Evolutionary conservation across 2,888 invertebrate species (phyloP), one percentile per base, ranked within the genome.

Genomic region (Tenthredo livida): DNA sequence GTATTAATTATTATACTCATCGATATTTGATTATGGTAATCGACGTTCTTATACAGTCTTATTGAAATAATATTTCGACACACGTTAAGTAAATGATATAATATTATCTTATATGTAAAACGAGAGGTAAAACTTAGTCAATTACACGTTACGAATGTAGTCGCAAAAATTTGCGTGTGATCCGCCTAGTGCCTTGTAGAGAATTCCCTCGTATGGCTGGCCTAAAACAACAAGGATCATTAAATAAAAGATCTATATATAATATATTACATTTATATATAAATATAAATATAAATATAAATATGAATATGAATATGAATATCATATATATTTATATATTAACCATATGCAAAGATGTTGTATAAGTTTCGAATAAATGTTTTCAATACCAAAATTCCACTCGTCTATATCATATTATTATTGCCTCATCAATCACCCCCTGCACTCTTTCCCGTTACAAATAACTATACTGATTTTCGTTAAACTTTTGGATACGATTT

Each of bases 321-420:
- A 1, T 12, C 7, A 75, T 75, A 9, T 25, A n/a, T 70, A 70
- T 70, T 9, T 70, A 89, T 89, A 65, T 89, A 90, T 90, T 89
- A 90, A 90, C 90, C 90, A 90, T 86, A 84, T 90, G 89, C 90
- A 89, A 88, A 90, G 87, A 87, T 91, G 90, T 88, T 91, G 90
- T 91, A 91, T 91, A 91, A 89, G 90, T 90, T 90, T 89, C 89
- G 90, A 92, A 92, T 92, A 92, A 92, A 92, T 90, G 89, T 92
- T 92, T 92, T 91, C 89, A 89, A 92, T 90, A 89, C 86, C 77
- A 88, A 86, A 87, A 65, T 15, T 15, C 50, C 5, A 33, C 33
- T 33, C 4, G 4, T 50, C 1, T 50, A 17, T 50, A 6, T 50
- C 0, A 17, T 4, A n/a, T 54, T 47, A 47, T 47, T 15, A 15